Base-by-base conservation (phyloP, 2,797 vertebrate genomes). In the Arctocebus calabarensis region DNA sequence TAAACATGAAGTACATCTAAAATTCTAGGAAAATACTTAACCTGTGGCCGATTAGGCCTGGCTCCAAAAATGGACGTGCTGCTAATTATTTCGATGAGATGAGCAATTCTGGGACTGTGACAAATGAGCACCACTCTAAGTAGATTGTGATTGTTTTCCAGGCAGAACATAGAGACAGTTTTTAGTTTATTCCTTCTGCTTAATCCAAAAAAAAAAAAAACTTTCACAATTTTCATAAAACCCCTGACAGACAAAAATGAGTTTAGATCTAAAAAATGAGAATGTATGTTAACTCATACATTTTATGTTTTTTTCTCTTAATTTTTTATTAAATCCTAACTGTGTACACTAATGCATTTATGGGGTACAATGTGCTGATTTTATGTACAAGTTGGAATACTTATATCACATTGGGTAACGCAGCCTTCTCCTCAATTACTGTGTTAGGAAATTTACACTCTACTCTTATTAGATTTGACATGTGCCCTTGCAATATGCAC, bases 1-100 rank as follows among this genome's bases (percentile, higher is more conserved):
- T 96, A 97, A 96, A 95, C 74, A 95, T 77, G 61, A 94, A 91
- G 85, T 22, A 61, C 73, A 89, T 71, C 75, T 89, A 52, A 40
- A 34, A 82, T 77, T 89, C 59, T 90, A 70, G 20, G 74, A 43
- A 84, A 88, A 86, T 29, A 78, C 2, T 55, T 57, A 16, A 16
- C 40, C 27, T 29, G 2, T 9, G 4, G 73, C 40, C 88, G 52
- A 92, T 32, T n/a, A 77, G 32, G 52, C 55, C n/a, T 32, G 16
- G 27, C 55, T 78, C 34, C 2, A 3, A 16, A 68, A 57, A 43
- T 3, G 17, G 32, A 22, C 17, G 1, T 23, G 22, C 8, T 1
- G 0, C 20, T 29, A 17, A 27, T 43, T 74, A 52, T 81, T 48
- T 52, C 29, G 73, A 40, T 3, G 5, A 27, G 16, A 10, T 13